Evolutionary conservation across 2,888 invertebrate species (phyloP).

Genomic region (Xylota segnis): DNA sequence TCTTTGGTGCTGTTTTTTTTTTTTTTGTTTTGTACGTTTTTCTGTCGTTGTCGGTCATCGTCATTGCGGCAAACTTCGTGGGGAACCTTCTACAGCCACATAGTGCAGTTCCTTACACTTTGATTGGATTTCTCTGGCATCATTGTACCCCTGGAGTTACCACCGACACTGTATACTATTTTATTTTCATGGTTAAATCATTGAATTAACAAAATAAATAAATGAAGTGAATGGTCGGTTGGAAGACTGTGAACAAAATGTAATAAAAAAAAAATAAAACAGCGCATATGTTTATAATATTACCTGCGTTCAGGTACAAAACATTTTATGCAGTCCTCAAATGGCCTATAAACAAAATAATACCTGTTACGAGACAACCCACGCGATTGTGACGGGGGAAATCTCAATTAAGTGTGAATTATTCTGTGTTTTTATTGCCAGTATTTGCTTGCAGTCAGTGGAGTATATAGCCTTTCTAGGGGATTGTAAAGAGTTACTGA

Average conservation of each 20-base stretch:
- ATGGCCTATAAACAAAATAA: conserved; percentile 77
- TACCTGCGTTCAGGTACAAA: conserved; percentile 44
- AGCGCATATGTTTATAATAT: conserved; percentile 56
- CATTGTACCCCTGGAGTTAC: conserved; percentile 4
- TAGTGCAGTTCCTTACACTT: conserved; percentile 64
- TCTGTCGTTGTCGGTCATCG: conserved; percentile 75
- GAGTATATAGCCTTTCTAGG: background rate
- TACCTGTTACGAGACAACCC: conserved; percentile 75
- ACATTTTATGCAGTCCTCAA: conserved; percentile 64
- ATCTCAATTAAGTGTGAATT: conserved; percentile 32
- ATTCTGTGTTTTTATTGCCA: conserved; percentile 7
- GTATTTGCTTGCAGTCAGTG: background rate
- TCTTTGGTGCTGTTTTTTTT: conserved; percentile 33
- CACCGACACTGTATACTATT: conserved; percentile 33
- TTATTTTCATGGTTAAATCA: conserved; percentile 74
- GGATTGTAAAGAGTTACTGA: background rate
- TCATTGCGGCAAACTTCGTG: conserved; percentile 60
- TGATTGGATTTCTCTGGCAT: conserved; percentile 65
- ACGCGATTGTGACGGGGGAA: conserved; percentile 64
- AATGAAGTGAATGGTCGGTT: conserved; percentile 36
- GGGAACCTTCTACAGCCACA: conserved; percentile 56
- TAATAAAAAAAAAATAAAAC: conserved; percentile 63
- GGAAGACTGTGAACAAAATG: too few relatives aligned
- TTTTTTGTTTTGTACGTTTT: conserved; percentile 19
- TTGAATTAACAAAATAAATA: conserved; percentile 74